phyloP scores from a whole-genome alignment of 2,113 vertebrate genomes.

The Mugil cephalus region DNA sequence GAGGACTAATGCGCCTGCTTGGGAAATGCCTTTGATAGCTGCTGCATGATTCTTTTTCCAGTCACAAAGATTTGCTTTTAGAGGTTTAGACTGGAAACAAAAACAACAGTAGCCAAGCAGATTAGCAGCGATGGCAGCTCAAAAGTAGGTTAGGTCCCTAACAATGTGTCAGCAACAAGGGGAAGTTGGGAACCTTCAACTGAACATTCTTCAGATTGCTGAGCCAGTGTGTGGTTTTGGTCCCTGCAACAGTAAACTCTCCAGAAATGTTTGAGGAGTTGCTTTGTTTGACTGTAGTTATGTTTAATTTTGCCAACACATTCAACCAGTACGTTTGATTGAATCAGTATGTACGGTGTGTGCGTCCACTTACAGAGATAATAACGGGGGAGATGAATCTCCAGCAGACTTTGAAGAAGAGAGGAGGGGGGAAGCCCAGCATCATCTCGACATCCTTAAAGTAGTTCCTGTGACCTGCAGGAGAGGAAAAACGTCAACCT shows the following conservation, averaged over 20 bases:
- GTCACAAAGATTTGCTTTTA: conserved; percentile 65
- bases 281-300: neutral
- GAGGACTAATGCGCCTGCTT: conserved; percentile 58
- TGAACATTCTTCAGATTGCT: neutral
- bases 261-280: neutral
- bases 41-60: conserved; percentile 61
- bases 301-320: neutral
- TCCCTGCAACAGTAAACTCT: neutral
- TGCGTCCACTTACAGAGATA: conserved; percentile 90
- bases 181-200: conserved; percentile 22
- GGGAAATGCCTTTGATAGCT: conserved; percentile 63
- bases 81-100: conserved; percentile 53
- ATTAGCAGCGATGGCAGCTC: conserved; percentile 57
- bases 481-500: neutral
- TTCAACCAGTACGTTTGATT: neutral
- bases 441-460: conserved; percentile 99
- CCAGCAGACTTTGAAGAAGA: conserved; percentile 99
- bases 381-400: conserved; percentile 95
- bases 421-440: conserved; percentile 95
- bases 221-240: neutral
- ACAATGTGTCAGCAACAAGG: conserved; percentile 42
- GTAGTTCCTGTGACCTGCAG: conserved; percentile 92
- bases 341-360: neutral
- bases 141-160: conserved; percentile 65
- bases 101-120: conserved; percentile 37